These are phyloP conservation scores for Thaumetopoea pityocampa DNA, from an alignment of 1,140 invertebrate species.

Conservation along the genomic window DNA sequence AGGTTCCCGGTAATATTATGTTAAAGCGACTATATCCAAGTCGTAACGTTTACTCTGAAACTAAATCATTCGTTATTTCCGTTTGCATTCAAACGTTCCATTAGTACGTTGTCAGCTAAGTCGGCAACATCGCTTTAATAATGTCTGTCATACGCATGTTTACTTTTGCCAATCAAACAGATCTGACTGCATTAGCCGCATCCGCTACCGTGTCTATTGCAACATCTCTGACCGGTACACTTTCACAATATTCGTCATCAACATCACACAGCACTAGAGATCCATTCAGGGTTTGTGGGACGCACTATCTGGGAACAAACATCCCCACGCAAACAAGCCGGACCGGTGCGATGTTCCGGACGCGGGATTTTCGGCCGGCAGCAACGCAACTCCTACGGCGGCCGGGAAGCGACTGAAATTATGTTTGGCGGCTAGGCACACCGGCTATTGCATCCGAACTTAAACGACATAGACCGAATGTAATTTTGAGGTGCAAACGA, in stretches of 20 bases:
- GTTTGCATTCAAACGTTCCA: constrained; percentile 40
- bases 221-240: constrained; percentile 38
- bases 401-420: constrained; percentile 59
- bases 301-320: constrained; percentile 60
- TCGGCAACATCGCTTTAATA: constrained; percentile 40
- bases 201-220: constrained; percentile 26
- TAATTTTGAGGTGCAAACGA: constrained; percentile 54
- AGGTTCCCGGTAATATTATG: constrained; percentile 29
- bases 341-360: constrained; percentile 48
- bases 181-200: constrained; percentile 40
- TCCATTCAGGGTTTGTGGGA: constrained; percentile 40
- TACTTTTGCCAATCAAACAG: constrained; percentile 53
- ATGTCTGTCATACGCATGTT: constrained; percentile 44
- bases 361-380: constrained; percentile 43
- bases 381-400: constrained; percentile 42
- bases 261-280: constrained; percentile 45
- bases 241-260: constrained; percentile 31
- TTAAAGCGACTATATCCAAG: constrained; percentile 31
- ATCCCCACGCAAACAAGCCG: constrained; percentile 43
- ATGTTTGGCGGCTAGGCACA: constrained; percentile 50
- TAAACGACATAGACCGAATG: constrained; percentile 64
- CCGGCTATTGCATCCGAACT: constrained; percentile 65
- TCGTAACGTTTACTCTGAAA: constrained; percentile 41
- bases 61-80: constrained; percentile 52
- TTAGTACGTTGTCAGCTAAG: constrained; percentile 45